Evolutionary conservation across 1,140 invertebrate species (phyloP), one percentile per base, ranked within the genome.

Genomic region (Nasonia giraulti): DNA sequence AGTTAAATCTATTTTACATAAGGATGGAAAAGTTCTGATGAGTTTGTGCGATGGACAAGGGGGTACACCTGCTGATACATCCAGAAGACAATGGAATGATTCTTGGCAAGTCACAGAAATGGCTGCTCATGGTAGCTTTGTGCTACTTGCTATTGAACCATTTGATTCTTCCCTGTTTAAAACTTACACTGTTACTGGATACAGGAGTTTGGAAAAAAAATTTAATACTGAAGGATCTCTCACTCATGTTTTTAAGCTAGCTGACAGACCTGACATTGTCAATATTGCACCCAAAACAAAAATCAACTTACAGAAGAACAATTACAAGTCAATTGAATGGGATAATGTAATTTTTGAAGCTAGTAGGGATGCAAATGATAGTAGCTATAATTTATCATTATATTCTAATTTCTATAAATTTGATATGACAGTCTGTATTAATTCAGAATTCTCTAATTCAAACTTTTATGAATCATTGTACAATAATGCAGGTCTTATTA

Each of bases 51-150:
- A 94, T 89, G 95, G 95, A 76, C 95, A 96, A 91, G 95, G 95
- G 83, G 95, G 95, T n/a, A 95, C 95, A 10, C 87, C 91, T 69
- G 88, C 90, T 47, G 95, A 95, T 87, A 85, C 90, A 62, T 91
- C 92, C 71, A 87, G 87, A 71, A 93, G 95, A 88, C 90, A 90
- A 20, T 95, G 94, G 93, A 92, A 94, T 86, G 94, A 96, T 91
- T 94, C 94, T n/a, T 96, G 95, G 95, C 93, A 95, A 91, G 89
- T 95, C 47, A 93, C 93, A 86, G 94, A 94, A 89, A 94, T 95
- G 94, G 95, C 95, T 84, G 93, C 92, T 7, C 87, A 93, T 88
- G 91, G 93, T 82, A 90, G 93, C 86, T 92, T 95, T 75, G 84
- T 95, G 85, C 88, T 95, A 33, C 90, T 75, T 4, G 85, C 88